Evolutionary conservation across 2,888 invertebrate genomes (phyloP).

Genomic region (Drosophila histrio): DNA sequence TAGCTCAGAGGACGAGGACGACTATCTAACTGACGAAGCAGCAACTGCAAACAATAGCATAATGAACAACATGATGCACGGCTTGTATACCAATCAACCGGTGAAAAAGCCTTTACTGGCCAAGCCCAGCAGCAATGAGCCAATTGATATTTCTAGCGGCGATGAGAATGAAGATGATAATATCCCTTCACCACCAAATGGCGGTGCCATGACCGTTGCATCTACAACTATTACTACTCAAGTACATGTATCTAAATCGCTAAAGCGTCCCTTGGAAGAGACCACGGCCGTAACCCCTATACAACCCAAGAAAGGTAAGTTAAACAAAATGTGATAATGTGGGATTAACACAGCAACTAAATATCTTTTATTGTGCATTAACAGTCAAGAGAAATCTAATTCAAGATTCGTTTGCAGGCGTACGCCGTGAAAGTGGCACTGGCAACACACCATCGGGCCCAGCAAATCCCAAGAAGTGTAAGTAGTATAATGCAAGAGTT

Average conservation of each 20-base stretch:
- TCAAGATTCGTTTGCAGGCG: conserved; percentile 14
- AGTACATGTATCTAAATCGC: conserved; percentile 3
- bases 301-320: conserved; percentile 56
- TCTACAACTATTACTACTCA: background rate
- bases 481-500: conserved; percentile 7
- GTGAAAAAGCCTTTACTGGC: conserved; percentile 73
- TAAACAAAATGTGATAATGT: background rate
- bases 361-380: background rate
- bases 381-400: conserved; percentile 24
- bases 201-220: conserved; percentile 16
- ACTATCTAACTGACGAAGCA: conserved; percentile 48
- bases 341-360: background rate
- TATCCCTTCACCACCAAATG: conserved; percentile 48
- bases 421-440: conserved; percentile 7
- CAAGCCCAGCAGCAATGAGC: conserved; percentile 84
- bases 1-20: conserved; percentile 85
- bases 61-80: conserved; percentile 83
- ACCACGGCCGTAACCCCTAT: background rate
- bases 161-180: conserved; percentile 87
- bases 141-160: conserved; percentile 92
- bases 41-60: conserved; percentile 61
- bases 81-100: conserved; percentile 83
- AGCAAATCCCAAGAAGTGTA: conserved; percentile 38
- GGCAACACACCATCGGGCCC: conserved; percentile 4
- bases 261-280: conserved; percentile 39